These are phyloP conservation scores for Parazoanthus atlanticus DNA, from an alignment of 92 coral and sea anemone species.

Conservation along the genomic window DNA sequence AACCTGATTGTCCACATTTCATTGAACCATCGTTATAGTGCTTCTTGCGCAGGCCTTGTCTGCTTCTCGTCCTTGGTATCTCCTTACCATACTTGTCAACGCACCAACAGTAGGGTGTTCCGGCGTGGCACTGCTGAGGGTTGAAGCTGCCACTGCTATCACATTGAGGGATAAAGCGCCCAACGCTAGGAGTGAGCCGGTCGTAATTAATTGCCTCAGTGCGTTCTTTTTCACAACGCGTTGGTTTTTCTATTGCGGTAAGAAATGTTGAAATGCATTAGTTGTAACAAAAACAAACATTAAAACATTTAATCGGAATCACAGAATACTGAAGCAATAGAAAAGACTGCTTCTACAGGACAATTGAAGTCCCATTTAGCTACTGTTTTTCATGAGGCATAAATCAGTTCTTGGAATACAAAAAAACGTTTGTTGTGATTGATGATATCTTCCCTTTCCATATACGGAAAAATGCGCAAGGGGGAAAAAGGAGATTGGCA, in stretches of 20 bases:
- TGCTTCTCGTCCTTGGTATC: constrained; percentile 69
- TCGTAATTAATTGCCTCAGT: constrained; percentile 43
- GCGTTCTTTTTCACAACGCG: constrained; percentile 51
- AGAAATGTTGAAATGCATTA: neutral
- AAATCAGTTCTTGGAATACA: no score
- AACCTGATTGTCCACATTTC: constrained; percentile 46
- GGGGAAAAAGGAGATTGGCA: no score
- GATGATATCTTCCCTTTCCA: no score
- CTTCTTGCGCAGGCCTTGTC: constrained; percentile 21
- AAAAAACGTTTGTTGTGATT: no score
- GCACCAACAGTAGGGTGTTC: constrained; percentile 92
- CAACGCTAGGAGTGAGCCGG: constrained; percentile 44
- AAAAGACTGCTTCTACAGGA: no score
- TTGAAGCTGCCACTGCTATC: constrained; percentile 70
- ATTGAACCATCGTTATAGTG: neutral
- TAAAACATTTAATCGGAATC: no score
- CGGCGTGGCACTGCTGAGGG: constrained; percentile 78
- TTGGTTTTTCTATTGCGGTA: constrained; percentile 12
- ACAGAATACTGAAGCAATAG: no score
- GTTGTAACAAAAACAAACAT: no score
- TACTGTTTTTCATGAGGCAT: no score
- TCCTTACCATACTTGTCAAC: constrained; percentile 87
- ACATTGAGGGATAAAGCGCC: constrained; percentile 68
- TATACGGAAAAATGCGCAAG: no score
- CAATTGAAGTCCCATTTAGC: no score